Percentiles rank a stretch among this genome's conserved stretches.
These are phyloP conservation scores for Sturnus vulgaris DNA, from an alignment of 2,113 vertebrate species.

Conservation along the genomic window DNA sequence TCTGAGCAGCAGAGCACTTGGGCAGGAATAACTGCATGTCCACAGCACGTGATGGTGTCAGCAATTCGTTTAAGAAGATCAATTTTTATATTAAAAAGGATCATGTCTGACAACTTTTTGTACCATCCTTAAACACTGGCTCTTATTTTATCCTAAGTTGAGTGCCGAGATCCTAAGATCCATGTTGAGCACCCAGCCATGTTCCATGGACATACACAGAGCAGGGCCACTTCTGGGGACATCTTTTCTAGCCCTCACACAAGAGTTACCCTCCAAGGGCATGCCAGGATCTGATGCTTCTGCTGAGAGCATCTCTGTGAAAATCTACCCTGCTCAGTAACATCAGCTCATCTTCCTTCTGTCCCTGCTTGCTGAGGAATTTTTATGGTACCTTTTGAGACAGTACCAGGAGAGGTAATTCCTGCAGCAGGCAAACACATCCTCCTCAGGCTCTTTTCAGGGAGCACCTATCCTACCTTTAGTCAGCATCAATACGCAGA, in stretches of 20 bases:
- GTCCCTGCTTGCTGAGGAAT: not conserved
- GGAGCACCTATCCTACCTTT: not conserved
- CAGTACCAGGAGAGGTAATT: not conserved
- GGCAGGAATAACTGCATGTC: not conserved
- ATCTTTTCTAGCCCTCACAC: not conserved
- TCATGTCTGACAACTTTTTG: not conserved
- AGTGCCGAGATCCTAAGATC: not conserved
- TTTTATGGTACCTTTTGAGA: not conserved
- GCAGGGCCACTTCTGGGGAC: not conserved
- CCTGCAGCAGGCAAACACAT: not conserved
- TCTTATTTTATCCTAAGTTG: not conserved
- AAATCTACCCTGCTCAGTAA: not conserved
- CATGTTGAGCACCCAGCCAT: fast-evolving
- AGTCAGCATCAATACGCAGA: not conserved
- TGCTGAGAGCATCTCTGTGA: not conserved
- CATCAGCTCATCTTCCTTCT: not conserved
- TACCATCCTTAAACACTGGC: not conserved
- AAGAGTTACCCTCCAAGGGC: not conserved
- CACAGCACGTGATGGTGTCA: not conserved
- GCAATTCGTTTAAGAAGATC: not conserved
- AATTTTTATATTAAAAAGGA: not conserved
- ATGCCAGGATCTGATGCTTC: not conserved
- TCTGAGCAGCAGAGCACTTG: not conserved
- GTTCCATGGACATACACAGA: not conserved
- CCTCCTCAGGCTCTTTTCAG: not conserved